A percentile compares a stretch with the other conserved stretches of the same genome.
Conservation (phyloP, 2,797 vertebrate genomes). For the Macrochelys suwanniensis region DNA sequence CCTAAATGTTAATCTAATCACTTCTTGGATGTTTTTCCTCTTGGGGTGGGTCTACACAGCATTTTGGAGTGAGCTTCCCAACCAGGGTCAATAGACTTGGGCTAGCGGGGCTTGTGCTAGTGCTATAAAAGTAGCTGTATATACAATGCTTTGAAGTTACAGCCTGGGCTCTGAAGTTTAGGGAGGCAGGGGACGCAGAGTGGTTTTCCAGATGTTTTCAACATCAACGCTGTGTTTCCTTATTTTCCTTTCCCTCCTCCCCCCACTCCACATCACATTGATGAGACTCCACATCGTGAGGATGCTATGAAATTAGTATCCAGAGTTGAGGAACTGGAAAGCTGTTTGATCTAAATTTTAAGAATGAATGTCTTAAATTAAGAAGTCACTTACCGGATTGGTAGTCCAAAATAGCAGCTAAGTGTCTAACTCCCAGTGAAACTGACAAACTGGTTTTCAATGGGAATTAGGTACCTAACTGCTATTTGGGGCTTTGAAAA, state of each 20-base stretch:
- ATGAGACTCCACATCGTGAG: not conserved
- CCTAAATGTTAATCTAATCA: not conserved
- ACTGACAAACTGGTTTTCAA: not conserved
- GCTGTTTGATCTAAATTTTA: not conserved
- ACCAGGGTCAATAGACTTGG: not conserved
- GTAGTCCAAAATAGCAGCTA: not conserved
- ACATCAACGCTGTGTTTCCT: not conserved
- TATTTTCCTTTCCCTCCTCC: not conserved
- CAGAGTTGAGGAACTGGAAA: not conserved
- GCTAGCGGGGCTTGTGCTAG: not conserved
- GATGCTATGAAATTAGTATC: not conserved
- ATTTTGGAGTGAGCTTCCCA: not conserved
- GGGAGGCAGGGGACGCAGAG: not conserved
- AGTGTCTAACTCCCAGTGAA: not conserved
- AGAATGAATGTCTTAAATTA: not conserved
- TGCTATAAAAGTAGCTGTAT: not conserved
- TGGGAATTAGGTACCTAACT: not conserved
- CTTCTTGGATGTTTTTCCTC: not conserved
- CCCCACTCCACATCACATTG: not conserved
- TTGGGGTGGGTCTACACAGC: not conserved
- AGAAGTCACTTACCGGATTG: not conserved
- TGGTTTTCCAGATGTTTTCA: accelerated
- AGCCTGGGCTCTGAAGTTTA: not conserved
- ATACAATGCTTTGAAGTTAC: not conserved
- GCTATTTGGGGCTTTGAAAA: not conserved